Percentiles rank a stretch among this genome's conserved stretches.
Conservation (phyloP, 2,113 vertebrate genomes). For the Actinemys pallida region DNA sequence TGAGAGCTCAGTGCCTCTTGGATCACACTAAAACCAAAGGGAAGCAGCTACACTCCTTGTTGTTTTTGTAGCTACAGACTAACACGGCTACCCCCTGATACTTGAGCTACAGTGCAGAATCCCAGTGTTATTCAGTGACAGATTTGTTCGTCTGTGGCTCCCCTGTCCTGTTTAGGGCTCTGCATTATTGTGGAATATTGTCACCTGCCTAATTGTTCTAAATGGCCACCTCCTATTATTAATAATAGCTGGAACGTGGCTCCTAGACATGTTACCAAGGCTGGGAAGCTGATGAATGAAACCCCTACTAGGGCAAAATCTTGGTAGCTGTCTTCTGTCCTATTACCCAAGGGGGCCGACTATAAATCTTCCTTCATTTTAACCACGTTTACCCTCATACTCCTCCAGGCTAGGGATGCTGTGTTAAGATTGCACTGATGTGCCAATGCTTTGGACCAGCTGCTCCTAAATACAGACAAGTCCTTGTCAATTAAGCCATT, state of each 20-base stretch:
- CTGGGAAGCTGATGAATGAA: conserved; percentile 85
- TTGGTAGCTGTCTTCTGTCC: conserved; percentile 90
- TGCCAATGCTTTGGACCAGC: conserved; percentile 96
- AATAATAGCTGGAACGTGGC: conserved; percentile 86
- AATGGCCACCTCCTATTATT: conserved; percentile 84
- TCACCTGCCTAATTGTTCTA: conserved; percentile 93
- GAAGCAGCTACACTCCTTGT: neutral
- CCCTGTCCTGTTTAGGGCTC: conserved; percentile 2
- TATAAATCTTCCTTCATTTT: conserved; percentile 99
- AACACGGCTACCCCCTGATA: too few relatives aligned
- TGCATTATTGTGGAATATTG: conserved; percentile 82
- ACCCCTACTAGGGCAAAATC: conserved; percentile 86
- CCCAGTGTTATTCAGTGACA: neutral
- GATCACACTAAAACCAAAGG: conserved; percentile 3
- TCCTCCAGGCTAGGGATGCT: conserved; percentile 90
- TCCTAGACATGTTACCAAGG: conserved; percentile 78
- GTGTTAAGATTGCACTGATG: conserved; percentile 97
- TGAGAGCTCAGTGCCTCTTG: neutral
- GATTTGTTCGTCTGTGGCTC: conserved; percentile 67
- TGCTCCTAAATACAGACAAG: conserved; percentile 99
- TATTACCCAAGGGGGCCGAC: conserved; percentile 92
- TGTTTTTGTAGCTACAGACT: too few relatives aligned
- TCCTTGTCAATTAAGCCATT: conserved; percentile 99
- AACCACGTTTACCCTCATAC: conserved; percentile 90
- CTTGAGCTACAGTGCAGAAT: neutral